Evolutionary conservation across 1,140 invertebrate species (phyloP).

Genomic region (Alviniconcha marisindica): DNA sequence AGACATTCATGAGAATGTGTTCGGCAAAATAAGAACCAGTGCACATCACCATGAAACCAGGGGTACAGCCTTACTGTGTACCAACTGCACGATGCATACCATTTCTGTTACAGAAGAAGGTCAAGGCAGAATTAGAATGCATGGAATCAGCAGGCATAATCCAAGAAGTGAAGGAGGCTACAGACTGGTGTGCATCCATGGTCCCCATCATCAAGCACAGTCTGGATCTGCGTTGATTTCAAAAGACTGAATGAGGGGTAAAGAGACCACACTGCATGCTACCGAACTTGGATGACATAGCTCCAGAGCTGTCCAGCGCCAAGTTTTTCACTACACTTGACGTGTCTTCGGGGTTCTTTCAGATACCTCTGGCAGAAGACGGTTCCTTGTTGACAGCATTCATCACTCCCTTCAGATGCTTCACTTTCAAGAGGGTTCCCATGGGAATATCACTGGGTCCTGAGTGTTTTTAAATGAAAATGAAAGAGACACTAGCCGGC

Average conservation of each 20-base stretch:
- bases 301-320: constrained; percentile 62
- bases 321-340: constrained; percentile 53
- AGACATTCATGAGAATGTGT: neutral
- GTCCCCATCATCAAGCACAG: constrained; percentile 52
- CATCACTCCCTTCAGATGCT: constrained; percentile 73
- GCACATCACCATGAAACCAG: constrained; percentile 50
- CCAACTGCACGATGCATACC: constrained; percentile 64
- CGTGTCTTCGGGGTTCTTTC: constrained; percentile 44
- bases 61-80: constrained; percentile 45
- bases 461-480: constrained; percentile 51
- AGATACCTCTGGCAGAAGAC: constrained; percentile 37
- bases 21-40: constrained; percentile 30
- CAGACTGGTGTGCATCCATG: constrained; percentile 58
- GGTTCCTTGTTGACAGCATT: constrained; percentile 49
- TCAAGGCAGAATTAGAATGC: constrained; percentile 63
- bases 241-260: constrained; percentile 40
- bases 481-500: constrained; percentile 45
- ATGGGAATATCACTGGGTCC: constrained; percentile 70
- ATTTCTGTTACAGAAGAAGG: constrained; percentile 57
- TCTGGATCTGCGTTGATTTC: constrained; percentile 65
- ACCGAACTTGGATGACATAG: constrained; percentile 46
- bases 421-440: constrained; percentile 70
- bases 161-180: constrained; percentile 51
- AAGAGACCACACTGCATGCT: constrained; percentile 27
- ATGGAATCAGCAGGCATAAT: constrained; percentile 63